Evolutionary conservation across 1,140 invertebrate species (phyloP).

Genomic region (Metopolophium dirhodum): DNA sequence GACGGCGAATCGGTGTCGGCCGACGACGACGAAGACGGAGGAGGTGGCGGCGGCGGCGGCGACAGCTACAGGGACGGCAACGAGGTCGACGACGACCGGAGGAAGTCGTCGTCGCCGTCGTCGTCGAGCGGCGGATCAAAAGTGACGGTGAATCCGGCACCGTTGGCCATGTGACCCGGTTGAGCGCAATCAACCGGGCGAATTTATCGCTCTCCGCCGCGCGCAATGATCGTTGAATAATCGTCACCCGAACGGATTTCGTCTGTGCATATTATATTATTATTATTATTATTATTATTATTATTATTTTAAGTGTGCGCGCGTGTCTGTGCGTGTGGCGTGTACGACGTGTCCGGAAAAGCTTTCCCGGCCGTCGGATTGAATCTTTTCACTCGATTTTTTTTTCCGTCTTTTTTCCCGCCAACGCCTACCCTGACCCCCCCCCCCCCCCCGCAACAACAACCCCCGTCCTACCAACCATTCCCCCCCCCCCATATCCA

Average conservation of each 20-base stretch:
- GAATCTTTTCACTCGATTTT: not conserved
- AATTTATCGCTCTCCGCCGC: not conserved
- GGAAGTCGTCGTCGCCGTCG: not conserved
- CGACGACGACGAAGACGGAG: not conserved
- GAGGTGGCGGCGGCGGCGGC: not conserved
- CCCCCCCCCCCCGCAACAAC: not conserved
- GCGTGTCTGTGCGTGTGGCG: not conserved
- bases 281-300: not conserved
- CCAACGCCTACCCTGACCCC: not conserved
- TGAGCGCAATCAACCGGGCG: not conserved
- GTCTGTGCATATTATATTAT: not conserved
- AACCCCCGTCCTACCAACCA: not conserved
- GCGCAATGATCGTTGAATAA: not conserved
- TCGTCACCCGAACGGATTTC: not conserved
- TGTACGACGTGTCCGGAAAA: not conserved
- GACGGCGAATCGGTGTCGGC: constrained; percentile 11
- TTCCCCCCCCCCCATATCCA: not conserved
- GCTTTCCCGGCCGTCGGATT: not conserved
- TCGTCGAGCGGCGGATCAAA: constrained; percentile 50
- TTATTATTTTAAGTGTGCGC: not conserved
- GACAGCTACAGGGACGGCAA: not conserved
- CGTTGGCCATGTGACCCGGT: constrained; percentile 45
- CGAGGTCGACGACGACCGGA: not conserved
- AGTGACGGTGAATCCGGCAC: constrained; percentile 52
- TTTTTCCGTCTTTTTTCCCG: not conserved